Base-by-base conservation (phyloP, 2,888 invertebrate species). In the Physocephala rufipes region DNA sequence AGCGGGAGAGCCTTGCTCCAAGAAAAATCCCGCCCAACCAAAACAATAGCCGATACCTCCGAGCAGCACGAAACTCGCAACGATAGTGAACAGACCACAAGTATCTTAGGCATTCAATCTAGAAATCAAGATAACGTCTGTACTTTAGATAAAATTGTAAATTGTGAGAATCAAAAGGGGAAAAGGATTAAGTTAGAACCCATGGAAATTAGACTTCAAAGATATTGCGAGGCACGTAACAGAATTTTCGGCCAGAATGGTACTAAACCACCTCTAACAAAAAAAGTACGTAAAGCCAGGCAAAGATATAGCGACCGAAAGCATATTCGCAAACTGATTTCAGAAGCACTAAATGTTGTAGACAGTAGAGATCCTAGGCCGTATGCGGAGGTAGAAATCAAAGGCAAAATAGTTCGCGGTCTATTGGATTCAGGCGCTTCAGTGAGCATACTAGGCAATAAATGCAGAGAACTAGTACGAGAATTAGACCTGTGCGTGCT, bases 391-490 rank as follows among this genome's bases (percentile, higher is more conserved):
- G 49, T 49, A 49, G 19, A 4, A 19, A 55, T 55, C 12, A 3
- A 55, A 55, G 53, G 24, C 53, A 55, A 55, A 55, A 19, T 24
- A 9, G 24, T 55, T 24, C 53, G 53, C 24, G 53, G 53, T n/a
- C 21, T 71, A 24, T 49, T 66, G 9, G 71, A 66, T 30, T 36
- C 65, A 30, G 65, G 66, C 16, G 66, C 66, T 5, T 59, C 66
- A 9, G 66, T 66, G 9, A 71, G 61, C 45, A 47, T 71, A 30
- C 24, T 71, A 30, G 71, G 67, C 45, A 67, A 67, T 9, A 55
- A 55, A n/a, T 67, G 67, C 43, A 43, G 13, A 7, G 67, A 67
- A 26, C 21, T 55, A 12, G 4, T 67, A 16, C 15, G 24, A 19
- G 36, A 67, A 19, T n/a, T 55, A 15, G 21, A 55, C 2, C 9